These are phyloP conservation scores for Dascillus cervinus DNA, from an alignment of 2,888 invertebrate species.

Conservation along the genomic window DNA sequence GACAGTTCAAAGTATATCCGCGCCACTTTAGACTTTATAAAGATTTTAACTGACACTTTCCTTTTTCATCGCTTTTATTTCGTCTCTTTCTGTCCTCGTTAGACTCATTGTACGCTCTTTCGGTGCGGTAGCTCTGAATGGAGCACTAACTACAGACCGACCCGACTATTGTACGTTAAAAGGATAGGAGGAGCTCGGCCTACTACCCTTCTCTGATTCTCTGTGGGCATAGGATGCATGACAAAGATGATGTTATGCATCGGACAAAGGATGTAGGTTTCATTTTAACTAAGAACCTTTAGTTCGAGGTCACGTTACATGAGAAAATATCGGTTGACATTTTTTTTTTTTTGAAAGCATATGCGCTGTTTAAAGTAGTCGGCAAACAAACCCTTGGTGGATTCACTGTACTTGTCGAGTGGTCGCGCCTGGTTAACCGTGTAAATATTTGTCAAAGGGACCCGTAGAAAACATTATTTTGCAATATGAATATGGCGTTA, in stretches of 20 bases:
- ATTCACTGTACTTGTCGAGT: conserved; percentile 22
- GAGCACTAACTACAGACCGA: conserved; percentile 28
- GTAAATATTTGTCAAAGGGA: conserved; percentile 19
- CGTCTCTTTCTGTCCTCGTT: conserved; percentile 10
- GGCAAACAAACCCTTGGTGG: conserved; percentile 26
- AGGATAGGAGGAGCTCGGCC: conserved; percentile 28
- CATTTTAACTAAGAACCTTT: conserved; percentile 23
- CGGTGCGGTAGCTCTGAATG: conserved; percentile 27
- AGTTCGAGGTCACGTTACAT: conserved; percentile 21
- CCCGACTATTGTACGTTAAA: conserved; percentile 30
- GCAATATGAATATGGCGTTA: conserved; percentile 26
- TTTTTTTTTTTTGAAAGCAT: conserved; percentile 21
- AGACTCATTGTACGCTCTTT: conserved; percentile 24
- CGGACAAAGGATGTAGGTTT: conserved; percentile 23
- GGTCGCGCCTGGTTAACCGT: conserved; percentile 11
- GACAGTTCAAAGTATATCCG: conserved; percentile 29
- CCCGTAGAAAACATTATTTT: conserved; percentile 18
- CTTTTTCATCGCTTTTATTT: conserved; percentile 17
- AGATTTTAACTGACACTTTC: conserved; percentile 23
- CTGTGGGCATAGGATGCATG: conserved; percentile 1
- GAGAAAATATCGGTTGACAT: conserved; percentile 27
- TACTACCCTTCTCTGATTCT: conserved; percentile 16
- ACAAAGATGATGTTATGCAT: too few relatives aligned
- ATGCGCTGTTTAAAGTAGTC: conserved; percentile 22
- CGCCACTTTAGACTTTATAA: conserved; percentile 24